A percentile compares a stretch with the other conserved stretches of the same genome.
phyloP scores from a whole-genome alignment of 2,113 vertebrate genomes.

The Otis tarda region DNA sequence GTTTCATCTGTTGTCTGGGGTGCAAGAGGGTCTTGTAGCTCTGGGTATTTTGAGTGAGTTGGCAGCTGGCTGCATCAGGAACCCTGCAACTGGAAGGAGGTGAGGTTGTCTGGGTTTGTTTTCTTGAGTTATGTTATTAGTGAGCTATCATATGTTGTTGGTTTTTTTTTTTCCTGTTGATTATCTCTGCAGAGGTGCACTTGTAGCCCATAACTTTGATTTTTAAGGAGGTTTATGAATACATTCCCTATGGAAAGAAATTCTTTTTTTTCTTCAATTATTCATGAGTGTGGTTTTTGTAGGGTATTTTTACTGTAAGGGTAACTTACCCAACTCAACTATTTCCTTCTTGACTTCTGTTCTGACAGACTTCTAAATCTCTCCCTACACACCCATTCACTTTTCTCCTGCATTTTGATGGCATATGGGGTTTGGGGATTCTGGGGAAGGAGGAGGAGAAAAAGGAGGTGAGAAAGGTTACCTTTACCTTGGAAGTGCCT shows the following conservation, averaged over 20 bases:
- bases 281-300: background rate
- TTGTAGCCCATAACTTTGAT: background rate
- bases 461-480: background rate
- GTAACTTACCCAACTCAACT: background rate
- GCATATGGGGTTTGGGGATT: background rate
- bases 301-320: background rate
- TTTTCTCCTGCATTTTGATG: background rate
- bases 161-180: background rate
- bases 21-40: rapidly evolving
- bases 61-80: background rate
- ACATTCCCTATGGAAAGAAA: background rate
- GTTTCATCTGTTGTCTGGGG: background rate
- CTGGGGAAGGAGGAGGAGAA: background rate
- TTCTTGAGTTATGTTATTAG: background rate
- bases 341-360: background rate
- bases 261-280: background rate
- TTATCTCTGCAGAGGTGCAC: background rate
- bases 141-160: background rate
- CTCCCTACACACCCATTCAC: background rate
- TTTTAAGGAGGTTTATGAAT: background rate
- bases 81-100: background rate
- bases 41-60: rapidly evolving
- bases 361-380: background rate
- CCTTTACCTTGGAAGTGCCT: background rate
- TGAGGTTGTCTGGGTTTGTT: background rate